phyloP scores from a whole-genome alignment of 2,797 vertebrate species.

The Hoplostethus mediterraneus region DNA sequence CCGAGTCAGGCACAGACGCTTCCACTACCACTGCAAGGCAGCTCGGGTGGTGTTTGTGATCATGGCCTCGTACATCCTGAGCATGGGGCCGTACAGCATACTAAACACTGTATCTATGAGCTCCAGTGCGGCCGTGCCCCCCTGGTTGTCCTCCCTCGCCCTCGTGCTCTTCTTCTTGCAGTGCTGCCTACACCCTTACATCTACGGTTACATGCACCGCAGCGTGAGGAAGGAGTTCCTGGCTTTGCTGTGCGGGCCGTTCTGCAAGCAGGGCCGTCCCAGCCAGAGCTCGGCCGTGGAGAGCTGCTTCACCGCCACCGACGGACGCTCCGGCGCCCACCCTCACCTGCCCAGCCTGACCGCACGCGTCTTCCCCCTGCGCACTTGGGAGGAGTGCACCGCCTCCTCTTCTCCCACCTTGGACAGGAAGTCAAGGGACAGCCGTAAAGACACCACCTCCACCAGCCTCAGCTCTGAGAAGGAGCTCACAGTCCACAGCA shows the following conservation, averaged over 20 bases:
- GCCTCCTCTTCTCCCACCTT: conserved; percentile 84
- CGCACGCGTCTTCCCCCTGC: conserved; percentile 82
- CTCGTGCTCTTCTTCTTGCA: conserved; percentile 92
- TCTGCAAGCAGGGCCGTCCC: conserved; percentile 80
- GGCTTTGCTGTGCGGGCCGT: conserved; percentile 84
- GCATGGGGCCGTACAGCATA: conserved; percentile 91
- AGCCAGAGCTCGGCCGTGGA: conserved; percentile 82
- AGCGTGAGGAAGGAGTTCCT: conserved; percentile 91
- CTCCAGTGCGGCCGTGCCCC: conserved; percentile 79
- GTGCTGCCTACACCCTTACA: conserved; percentile 92
- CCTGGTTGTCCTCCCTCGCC: conserved; percentile 87
- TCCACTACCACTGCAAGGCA: conserved; percentile 92
- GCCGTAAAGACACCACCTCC: conserved; percentile 85
- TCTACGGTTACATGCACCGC: conserved; percentile 94
- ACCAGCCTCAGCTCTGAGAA: conserved; percentile 86
- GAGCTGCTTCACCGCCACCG: conserved; percentile 86
- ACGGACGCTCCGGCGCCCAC: conserved; percentile 76
- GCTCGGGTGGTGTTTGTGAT: conserved; percentile 91
- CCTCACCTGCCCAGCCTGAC: conserved; percentile 79
- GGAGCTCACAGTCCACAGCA: conserved; percentile 80
- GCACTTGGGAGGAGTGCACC: conserved; percentile 86
- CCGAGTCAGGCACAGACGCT: conserved; percentile 82
- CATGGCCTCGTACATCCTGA: conserved; percentile 90
- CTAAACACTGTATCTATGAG: conserved; percentile 87
- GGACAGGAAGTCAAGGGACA: conserved; percentile 85